phyloP scores from a whole-genome alignment of 2,797 vertebrate species.

The Peromyscus nudipes region DNA sequence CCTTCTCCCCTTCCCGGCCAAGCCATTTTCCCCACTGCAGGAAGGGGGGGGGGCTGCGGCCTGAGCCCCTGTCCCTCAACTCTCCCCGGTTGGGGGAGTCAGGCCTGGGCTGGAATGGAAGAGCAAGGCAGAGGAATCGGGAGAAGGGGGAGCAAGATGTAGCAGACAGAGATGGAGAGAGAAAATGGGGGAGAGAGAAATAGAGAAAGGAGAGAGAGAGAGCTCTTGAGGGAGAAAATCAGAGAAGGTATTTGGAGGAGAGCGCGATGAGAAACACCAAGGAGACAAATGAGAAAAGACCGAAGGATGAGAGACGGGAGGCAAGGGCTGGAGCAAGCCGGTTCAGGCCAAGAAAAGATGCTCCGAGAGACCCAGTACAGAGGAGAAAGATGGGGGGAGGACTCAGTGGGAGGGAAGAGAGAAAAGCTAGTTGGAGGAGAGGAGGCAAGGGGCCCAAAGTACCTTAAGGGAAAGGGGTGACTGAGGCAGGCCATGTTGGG shows the following conservation, averaged over 20 bases:
- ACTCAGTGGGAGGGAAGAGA: constrained; percentile 61
- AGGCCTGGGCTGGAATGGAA: constrained; percentile 78
- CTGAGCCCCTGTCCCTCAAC: constrained; percentile 81
- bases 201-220: constrained; percentile 15
- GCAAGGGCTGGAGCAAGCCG: constrained; percentile 69
- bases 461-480: constrained; percentile 40
- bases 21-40: constrained; percentile 83
- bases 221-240: constrained; percentile 56
- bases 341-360: constrained; percentile 67
- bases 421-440: constrained; percentile 57
- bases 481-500: constrained; percentile 14
- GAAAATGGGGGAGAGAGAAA: constrained; percentile 78
- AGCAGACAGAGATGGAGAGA: constrained; percentile 75
- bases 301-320: constrained; percentile 60
- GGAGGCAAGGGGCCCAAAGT: constrained; percentile 62
- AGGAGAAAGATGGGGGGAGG: constrained; percentile 52
- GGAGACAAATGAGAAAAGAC: constrained; percentile 71
- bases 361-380: constrained; percentile 53
- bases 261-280: constrained; percentile 65
- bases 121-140: constrained; percentile 62
- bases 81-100: constrained; percentile 72
- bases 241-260: constrained; percentile 72
- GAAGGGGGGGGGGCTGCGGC: constrained; percentile 80
- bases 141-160: constrained; percentile 67
- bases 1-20: constrained; percentile 79